Conservation (phyloP, 2,888 invertebrate species). For the Amblyjoppa proteus region DNA sequence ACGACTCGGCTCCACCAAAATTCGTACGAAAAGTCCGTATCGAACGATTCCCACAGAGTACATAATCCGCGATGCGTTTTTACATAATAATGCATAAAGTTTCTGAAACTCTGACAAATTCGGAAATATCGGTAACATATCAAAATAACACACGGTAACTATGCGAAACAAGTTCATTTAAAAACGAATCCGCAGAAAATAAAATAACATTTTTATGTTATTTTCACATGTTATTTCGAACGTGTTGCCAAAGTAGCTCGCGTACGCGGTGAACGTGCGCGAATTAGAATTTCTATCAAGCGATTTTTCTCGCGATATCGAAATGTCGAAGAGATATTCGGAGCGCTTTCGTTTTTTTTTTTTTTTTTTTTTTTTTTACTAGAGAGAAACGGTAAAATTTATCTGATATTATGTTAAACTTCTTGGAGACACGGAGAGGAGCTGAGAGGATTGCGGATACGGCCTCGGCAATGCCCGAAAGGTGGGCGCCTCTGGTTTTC, state of each 20-base stretch:
- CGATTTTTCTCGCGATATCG: constrained; percentile 57
- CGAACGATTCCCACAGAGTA: background rate
- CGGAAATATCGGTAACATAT: no score
- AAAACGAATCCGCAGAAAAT: no score
- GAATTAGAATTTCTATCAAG: constrained; percentile 60
- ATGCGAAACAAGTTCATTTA: background rate
- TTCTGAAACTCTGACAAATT: no score
- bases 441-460: constrained; percentile 71
- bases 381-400: constrained; percentile 71
- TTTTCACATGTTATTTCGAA: background rate
- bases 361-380: constrained; percentile 34
- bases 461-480: constrained; percentile 25
- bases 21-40: background rate
- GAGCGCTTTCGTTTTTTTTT: background rate
- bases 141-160: no score
- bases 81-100: no score
- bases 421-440: constrained; percentile 75
- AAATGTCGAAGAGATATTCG: constrained; percentile 59
- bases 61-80: background rate
- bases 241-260: background rate
- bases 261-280: background rate
- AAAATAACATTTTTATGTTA: constrained; percentile 16
- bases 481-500: constrained; percentile 9
- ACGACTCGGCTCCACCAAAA: background rate
- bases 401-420: constrained; percentile 83